Evolutionary conservation across 2,797 vertebrate species (phyloP).

Genomic region (Uromys caudimaculatus): DNA sequence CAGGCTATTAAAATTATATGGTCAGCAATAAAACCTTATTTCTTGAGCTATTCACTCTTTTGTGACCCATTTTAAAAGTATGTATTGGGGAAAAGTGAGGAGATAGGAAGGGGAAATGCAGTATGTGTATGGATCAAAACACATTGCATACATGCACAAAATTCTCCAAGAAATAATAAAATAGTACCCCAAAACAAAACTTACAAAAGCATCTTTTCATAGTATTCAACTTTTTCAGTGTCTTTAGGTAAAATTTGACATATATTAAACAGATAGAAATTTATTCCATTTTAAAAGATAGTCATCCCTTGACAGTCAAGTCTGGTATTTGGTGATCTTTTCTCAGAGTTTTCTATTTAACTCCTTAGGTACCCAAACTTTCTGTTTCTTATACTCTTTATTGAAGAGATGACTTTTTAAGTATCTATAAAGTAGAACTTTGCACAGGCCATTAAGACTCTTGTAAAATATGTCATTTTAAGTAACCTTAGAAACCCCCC

Average conservation of each 20-base stretch:
- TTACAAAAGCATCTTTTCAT: constrained; percentile 17
- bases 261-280: not conserved
- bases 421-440: constrained; percentile 7
- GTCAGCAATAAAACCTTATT: constrained; percentile 34
- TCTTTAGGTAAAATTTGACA: constrained; percentile 21
- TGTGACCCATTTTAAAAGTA: constrained; percentile 40
- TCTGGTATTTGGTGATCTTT: constrained; percentile 30
- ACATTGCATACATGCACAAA: not conserved
- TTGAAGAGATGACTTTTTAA: constrained; percentile 30
- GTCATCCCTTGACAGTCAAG: constrained; percentile 23
- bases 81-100: not conserved
- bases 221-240: constrained; percentile 38
- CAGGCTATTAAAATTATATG: constrained; percentile 42
- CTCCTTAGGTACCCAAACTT: not conserved
- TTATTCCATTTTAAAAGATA: not conserved
- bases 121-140: not conserved
- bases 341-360: constrained; percentile 46
- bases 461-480: not conserved
- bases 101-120: not conserved
- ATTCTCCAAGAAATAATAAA: not conserved
- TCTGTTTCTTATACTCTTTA: not conserved
- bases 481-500: not conserved
- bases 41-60: constrained; percentile 44
- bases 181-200: not conserved
- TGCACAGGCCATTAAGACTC: not conserved